Base-by-base conservation (phyloP, 2,113 vertebrate species). In the Lethenteron camtschaticum region DNA sequence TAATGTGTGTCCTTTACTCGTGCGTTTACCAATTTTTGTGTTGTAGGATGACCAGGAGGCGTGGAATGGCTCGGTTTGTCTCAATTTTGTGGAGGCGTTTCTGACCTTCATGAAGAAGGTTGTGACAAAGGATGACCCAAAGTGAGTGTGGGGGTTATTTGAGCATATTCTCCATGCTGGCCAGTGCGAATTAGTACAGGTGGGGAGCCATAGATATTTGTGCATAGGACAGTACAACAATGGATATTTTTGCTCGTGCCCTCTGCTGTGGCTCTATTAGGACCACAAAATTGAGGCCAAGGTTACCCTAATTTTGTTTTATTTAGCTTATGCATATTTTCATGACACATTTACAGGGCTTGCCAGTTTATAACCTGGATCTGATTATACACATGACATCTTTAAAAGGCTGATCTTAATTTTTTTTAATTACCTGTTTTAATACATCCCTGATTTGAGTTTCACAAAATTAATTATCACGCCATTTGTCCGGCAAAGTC, bases 41-140 rank as follows among this genome's bases (percentile, higher is more conserved):
- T 66, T 66, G 10, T 24, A 66, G 63, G 24, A 24, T 66, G 89
- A 92, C 75, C 74, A 71, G 9, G 82, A 86, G 57, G 84, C 84
- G 81, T 92, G 89, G 89, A 88, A 82, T 66, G 87, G 87, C 2
- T 88, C 86, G 0, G 87, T 91, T 68, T 91, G 87, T 68, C 86
- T 92, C 86, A 92, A 91, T 77, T 91, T 92, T 73, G 89, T 87
- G 74, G 79, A 77, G 0, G 84, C 87, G n/a, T 89, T 92, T 77
- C 79, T 92, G 72, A 81, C 79, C 57, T 88, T 86, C 73, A 78
- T 84, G 70, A 87, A 84, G 76, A 76, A 41, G 8, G 78, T 79
- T 13, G 85, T 79, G 2, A 82, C 78, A 9, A 80, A 83, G 57
- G 87, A 92, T 72, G 76, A 87, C 75, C 85, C 81, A 9, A 79